These are phyloP conservation scores for Clanis bilineata DNA, from an alignment of 2,888 invertebrate genomes.

Conservation along the genomic window DNA sequence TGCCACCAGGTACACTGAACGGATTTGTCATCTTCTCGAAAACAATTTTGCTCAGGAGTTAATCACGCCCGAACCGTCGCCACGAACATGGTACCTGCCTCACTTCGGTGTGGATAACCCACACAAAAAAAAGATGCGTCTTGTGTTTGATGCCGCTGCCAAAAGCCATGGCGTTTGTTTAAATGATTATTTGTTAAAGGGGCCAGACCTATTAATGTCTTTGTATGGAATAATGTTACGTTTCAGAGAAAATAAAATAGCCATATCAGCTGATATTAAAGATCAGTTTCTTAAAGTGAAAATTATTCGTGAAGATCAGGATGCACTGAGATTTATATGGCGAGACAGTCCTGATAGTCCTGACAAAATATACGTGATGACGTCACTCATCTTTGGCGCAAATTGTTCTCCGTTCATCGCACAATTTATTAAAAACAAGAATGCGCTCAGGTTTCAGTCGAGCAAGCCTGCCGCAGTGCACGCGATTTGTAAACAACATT, in stretches of 20 bases:
- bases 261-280: not conserved
- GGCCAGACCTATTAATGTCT: not conserved
- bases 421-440: not conserved
- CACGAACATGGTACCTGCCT: not conserved
- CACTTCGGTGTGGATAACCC: not conserved
- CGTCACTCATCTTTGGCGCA: conserved; percentile 9
- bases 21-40: not conserved
- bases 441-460: not conserved
- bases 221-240: not conserved
- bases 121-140: no score
- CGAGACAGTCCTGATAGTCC: not conserved
- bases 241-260: not conserved
- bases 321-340: not conserved
- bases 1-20: not conserved
- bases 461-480: not conserved
- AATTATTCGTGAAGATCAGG: not conserved
- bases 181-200: not conserved
- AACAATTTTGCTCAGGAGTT: not conserved
- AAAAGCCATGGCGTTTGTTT: not conserved
- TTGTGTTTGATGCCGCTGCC: no score
- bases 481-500: not conserved
- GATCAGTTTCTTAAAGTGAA: not conserved
- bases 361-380: not conserved
- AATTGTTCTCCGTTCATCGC: conserved; percentile 13
- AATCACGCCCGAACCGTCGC: no score